Conservation (phyloP, 2,113 vertebrate species). For the Rousettus leschenaultii region DNA sequence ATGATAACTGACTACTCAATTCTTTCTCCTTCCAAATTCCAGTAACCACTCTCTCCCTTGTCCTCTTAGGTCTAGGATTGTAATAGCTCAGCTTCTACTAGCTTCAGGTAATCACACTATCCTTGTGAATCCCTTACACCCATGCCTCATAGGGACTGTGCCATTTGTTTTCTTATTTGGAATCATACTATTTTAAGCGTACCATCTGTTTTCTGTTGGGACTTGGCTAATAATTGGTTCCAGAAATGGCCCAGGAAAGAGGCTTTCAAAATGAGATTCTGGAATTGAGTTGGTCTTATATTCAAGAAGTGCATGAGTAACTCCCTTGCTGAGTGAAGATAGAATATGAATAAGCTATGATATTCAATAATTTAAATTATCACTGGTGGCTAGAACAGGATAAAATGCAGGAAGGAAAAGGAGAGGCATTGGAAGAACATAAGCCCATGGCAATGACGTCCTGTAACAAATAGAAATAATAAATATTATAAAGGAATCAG, state of each 20-base stretch:
- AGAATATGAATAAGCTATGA: not conserved
- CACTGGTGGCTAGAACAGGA: not conserved
- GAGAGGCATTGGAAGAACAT: not conserved
- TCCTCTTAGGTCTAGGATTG: not conserved
- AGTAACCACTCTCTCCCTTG: not conserved
- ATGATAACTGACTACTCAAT: not conserved
- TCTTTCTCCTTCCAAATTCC: not conserved
- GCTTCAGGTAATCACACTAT: not conserved
- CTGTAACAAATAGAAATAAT: not conserved
- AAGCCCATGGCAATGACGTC: not conserved
- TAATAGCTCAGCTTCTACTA: not conserved
- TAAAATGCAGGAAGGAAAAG: not conserved
- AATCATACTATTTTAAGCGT: not conserved
- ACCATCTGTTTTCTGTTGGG: slow-evolving; percentile 17
- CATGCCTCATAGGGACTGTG: not conserved
- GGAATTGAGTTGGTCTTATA: not conserved
- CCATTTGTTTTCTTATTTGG: not conserved
- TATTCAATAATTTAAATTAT: not conserved
- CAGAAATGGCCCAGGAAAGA: not conserved
- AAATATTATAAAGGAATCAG: not conserved
- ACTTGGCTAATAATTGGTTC: not conserved
- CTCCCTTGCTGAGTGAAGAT: not conserved
- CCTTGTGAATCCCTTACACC: not conserved
- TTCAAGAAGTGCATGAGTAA: not conserved
- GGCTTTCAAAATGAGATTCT: not conserved